Evolutionary conservation across 2,113 vertebrate species (phyloP), one percentile per base, ranked within the genome.

Genomic region (Ancistrus triradiatus): DNA sequence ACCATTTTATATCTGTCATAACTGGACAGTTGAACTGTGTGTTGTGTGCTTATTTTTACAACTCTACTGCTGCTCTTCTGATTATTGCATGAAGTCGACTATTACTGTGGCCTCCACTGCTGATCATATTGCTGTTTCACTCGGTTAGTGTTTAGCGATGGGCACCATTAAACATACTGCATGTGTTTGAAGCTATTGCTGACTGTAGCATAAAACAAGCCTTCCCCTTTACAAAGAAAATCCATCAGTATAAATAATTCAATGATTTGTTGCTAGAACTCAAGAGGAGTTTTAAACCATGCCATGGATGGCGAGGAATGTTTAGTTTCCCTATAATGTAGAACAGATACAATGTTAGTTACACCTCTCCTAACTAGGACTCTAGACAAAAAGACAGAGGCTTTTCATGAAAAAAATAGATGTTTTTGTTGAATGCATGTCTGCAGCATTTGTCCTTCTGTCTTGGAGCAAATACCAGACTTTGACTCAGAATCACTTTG

Each of bases 201-300:
- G 81, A 85, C 80, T 70, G 27, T 76, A 62, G 66, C 72, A 75
- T 74, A 81, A 77, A 64, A 76, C 21, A 48, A 31, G 27, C 0
- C 58, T 11, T 58, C 49, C 27, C 55, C 53, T 71, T 57, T 75
- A 86, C 83, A 88, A 78, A 74, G 78, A 82, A 86, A 88, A 81
- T 78, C 83, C 84, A 86, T 88, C 86, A 88, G 79, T 76, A 86
- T 86, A 67, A 88, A 88, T 88, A 85, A 88, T 80, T 87, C 74
- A 87, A 80, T 60, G 63, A 65, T 66, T 67, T 75, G 81, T 81
- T 66, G 57, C 73, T 65, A 49, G 74, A 83, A 69, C 80, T 58
- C 70, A 60, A 74, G 4, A 69, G 46, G 72, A 78, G 75, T 80
- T 75, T 66, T 77, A 66, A 67, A 59, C 74, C 55, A 75, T 70